phyloP scores from a whole-genome alignment of 2,888 invertebrate genomes.

The Himalopsyche tibetana region DNA sequence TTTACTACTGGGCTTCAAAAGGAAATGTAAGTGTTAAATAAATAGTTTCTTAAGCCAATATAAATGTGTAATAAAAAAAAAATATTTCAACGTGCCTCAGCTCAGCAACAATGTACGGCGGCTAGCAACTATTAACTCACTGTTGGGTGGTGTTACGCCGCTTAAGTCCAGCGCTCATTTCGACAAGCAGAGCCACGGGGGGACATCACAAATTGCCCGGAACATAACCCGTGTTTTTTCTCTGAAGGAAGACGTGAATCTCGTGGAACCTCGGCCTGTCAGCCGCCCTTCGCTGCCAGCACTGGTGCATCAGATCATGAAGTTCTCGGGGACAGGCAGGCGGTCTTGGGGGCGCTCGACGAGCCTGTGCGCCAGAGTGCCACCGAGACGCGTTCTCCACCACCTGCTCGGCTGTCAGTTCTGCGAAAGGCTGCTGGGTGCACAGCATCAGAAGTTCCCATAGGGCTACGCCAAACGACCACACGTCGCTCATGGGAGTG shows the following conservation, averaged over 20 bases:
- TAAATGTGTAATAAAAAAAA: too few species aligned
- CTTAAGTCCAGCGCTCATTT: constrained; percentile 19
- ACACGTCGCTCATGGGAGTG: constrained; percentile 92
- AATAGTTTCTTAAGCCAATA: too few species aligned
- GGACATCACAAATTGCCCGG: constrained; percentile 64
- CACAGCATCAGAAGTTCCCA: constrained; percentile 93
- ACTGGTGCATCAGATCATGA: constrained; percentile 93
- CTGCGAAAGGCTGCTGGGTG: constrained; percentile 87
- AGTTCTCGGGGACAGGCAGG: constrained; percentile 90
- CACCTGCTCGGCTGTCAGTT: constrained; percentile 90
- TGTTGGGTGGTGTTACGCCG: constrained; percentile 8
- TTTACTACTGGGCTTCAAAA: too few species aligned
- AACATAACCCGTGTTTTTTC: constrained; percentile 78
- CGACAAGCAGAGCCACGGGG: constrained; percentile 35
- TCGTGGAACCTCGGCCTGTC: constrained; percentile 92
- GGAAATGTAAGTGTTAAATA: too few species aligned
- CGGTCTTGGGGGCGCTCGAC: constrained; percentile 79
- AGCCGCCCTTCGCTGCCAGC: constrained; percentile 89
- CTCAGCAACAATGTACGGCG: background rate
- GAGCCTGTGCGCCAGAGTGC: constrained; percentile 75
- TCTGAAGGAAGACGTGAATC: constrained; percentile 89
- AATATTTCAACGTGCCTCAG: too few species aligned
- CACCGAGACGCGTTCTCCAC: constrained; percentile 85
- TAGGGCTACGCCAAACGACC: constrained; percentile 93
- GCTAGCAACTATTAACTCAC: background rate